These are phyloP conservation scores for Corythornis cristatus DNA, from an alignment of 2,113 vertebrate genomes.

Conservation along the genomic window DNA sequence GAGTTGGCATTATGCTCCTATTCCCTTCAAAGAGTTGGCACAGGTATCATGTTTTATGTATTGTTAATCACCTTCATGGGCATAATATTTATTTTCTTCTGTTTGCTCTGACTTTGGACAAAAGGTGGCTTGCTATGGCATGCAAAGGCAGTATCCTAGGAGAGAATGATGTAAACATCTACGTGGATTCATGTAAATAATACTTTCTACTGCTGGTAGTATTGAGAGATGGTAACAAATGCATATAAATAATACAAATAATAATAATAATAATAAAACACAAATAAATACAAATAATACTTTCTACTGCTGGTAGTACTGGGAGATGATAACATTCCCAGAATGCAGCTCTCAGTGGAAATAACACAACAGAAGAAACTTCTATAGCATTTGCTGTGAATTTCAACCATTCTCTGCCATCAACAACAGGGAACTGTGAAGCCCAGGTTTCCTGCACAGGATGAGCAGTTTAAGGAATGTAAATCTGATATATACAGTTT, in stretches of 20 bases:
- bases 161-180: neutral
- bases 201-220: neutral
- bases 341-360: neutral
- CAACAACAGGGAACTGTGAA: neutral
- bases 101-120: neutral
- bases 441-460: neutral
- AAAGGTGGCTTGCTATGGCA: neutral
- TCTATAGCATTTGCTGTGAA: neutral
- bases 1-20: neutral
- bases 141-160: neutral
- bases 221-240: neutral
- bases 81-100: slow-evolving; percentile 22
- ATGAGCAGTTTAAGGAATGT: neutral
- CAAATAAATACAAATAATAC: neutral
- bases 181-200: neutral
- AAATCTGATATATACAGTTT: neutral
- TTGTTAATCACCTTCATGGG: neutral
- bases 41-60: neutral
- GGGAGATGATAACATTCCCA: neutral
- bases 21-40: neutral
- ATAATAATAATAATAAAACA: no score
- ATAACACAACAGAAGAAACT: neutral
- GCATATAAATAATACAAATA: no score
- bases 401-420: neutral
- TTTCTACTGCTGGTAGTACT: neutral